These are phyloP conservation scores for Ectemnius continuus DNA, from an alignment of 2,888 invertebrate species.

Conservation along the genomic window DNA sequence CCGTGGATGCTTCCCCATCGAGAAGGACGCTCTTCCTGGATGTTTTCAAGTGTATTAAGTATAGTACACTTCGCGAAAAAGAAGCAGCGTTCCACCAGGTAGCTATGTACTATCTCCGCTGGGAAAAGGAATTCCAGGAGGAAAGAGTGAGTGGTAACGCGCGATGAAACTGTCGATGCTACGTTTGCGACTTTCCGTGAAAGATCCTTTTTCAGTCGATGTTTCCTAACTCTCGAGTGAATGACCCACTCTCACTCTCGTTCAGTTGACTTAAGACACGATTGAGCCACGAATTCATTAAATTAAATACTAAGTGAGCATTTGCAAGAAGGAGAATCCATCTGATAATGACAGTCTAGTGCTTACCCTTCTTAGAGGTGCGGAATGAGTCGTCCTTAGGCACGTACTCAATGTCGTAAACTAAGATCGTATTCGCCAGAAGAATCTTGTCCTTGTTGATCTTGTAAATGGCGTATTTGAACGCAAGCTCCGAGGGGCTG, in stretches of 20 bases:
- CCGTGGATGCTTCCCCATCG: background rate
- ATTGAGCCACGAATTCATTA: too few relatives aligned
- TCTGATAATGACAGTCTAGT: background rate
- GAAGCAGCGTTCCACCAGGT: background rate
- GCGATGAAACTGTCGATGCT: background rate
- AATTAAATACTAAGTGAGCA: too few relatives aligned
- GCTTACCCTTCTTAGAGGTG: conserved; percentile 92
- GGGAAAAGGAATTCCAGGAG: background rate
- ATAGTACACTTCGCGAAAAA: background rate
- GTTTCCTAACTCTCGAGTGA: background rate
- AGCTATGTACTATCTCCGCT: background rate
- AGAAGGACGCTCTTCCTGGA: too few relatives aligned
- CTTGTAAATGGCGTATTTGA: conserved; percentile 95
- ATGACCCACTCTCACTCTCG: too few relatives aligned
- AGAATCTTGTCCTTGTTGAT: conserved; percentile 93
- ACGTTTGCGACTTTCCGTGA: background rate
- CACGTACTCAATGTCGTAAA: conserved; percentile 96
- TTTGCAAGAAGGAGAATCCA: background rate
- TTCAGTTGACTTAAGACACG: too few relatives aligned
- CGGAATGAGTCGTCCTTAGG: conserved; percentile 94
- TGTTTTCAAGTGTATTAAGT: background rate
- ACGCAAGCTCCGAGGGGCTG: conserved; percentile 92
- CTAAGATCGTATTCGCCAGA: conserved; percentile 90
- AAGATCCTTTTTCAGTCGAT: background rate
- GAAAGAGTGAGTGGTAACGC: background rate